Base-by-base conservation (phyloP, 1,140 invertebrate genomes). In the Hycleus phaleratus region DNA sequence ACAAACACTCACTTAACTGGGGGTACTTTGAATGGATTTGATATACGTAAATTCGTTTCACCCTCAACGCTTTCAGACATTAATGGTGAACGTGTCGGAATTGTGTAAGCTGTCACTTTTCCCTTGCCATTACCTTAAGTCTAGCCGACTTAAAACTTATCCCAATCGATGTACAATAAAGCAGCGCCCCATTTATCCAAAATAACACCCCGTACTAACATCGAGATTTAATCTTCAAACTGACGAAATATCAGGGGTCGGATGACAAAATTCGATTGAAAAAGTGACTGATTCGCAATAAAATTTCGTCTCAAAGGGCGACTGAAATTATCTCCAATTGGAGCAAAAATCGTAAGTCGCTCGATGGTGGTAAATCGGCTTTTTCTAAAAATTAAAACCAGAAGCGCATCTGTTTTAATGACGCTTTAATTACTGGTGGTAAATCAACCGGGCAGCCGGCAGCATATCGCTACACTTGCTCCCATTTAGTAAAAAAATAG, bases 71-170 rank as follows among this genome's bases (percentile, higher is more conserved):
- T 49, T 58, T 57, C 47, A 46, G 56, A 67, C 62, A 58, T 67
- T 67, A 67, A 67, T 64, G 60, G 62, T 58, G 46, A 60, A 64
- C 62, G 62, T 62, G 65, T 67, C 62, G 62, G 62, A 62, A 64
- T 64, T 62, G 62, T 59, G 58, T 51, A 46, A 40, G 24, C 40
- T 56, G 58, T 67, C 58, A 58, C 57, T 67, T 67, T 64, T 67
- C 65, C 59, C 48, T 42, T 46, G 32, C 7, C 32, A 32, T 32
- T 49, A 51, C 47, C 55, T 50, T 59, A 61, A 58, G 56, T 18
- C 12, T 18, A 18, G 18, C 18, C 18, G 45, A 53, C 45, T 39
- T 26, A 45, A 38, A 51, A 60, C 56, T 64, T 46, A 51, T 46
- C 8, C 43, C 42, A 40, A 47, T 51, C 11, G 11, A 5, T 51